A percentile compares a stretch with the other conserved stretches of the same genome.
These are phyloP conservation scores for Tenthredo mesomela DNA, from an alignment of 2,888 invertebrate genomes.

Conservation along the genomic window DNA sequence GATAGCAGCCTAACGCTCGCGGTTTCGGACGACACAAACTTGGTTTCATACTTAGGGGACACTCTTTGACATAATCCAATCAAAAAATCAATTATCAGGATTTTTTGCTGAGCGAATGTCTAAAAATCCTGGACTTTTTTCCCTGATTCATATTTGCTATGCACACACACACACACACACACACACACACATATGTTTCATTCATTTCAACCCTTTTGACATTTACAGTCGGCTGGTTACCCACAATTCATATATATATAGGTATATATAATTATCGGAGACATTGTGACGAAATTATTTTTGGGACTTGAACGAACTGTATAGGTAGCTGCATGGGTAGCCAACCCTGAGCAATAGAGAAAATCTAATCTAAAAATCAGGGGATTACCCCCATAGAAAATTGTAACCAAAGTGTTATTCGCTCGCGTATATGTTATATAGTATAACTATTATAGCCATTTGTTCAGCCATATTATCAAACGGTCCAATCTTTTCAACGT, in stretches of 20 bases:
- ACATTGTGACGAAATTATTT: neutral
- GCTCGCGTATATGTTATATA: neutral
- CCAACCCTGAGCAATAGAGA: neutral
- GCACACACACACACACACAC: neutral
- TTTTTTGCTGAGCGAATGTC: too few relatives aligned
- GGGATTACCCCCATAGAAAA: neutral
- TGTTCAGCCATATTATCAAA: neutral
- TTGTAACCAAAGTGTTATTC: neutral
- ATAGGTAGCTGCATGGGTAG: neutral
- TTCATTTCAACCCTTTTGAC: constrained; percentile 24
- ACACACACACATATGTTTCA: neutral
- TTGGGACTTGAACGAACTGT: neutral
- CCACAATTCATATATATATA: constrained; percentile 38
- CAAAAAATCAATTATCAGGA: too few relatives aligned
- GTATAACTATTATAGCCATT: neutral
- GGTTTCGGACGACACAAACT: too few relatives aligned
- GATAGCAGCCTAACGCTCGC: too few relatives aligned
- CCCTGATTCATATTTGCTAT: neutral
- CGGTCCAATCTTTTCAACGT: neutral
- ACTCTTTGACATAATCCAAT: too few relatives aligned
- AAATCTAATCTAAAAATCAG: neutral
- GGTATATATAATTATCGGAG: neutral
- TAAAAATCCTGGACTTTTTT: too few relatives aligned
- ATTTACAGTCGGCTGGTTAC: constrained; percentile 31
- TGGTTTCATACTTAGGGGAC: too few relatives aligned